Evolutionary conservation across 2,888 invertebrate genomes (phyloP), one percentile per base, ranked within the genome.

Genomic region (Pollenia angustigena): DNA sequence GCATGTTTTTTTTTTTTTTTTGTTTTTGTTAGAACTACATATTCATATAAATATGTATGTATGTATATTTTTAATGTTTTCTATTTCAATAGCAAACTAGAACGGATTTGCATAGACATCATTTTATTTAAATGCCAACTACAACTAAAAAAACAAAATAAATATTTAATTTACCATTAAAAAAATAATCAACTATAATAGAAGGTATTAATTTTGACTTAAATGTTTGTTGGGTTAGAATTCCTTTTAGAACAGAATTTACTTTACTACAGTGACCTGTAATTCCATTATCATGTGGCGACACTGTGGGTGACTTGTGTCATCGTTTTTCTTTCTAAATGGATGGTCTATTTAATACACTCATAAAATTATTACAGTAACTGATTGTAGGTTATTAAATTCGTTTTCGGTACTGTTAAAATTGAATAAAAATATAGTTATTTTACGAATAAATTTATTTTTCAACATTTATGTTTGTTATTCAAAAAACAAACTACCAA

Each of bases 21-120:
- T 50, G 23, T 18, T 18, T 18, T 18, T 50, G 23, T 44, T 12
- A 32, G 42, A 60, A 64, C 71, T 64, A 64, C 71, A 64, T 58
- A 62, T 11, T 76, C 4, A 18, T 11, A 64, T 50, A 11, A 32
- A n/a, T 54, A 52, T 18, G 18, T 18, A 18, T n/a, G n/a, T 1
- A 23, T 23, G 23, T 23, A 23, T 75, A 50, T 56, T 14, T 64
- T 50, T 23, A 62, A 54, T 71, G 18, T 60, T 78, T 60, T 75
- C 54, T 60, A 80, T 68, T 85, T 80, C 40, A 79, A 46, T 80
- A 68, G 46, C 52, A 79, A 80, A 85, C 74, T 85, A 56, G 79
- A 80, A 62, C 79, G 84, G 74, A 85, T 79, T 79, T 85, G 60
- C 74, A 80, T 54, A 68, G 12, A 72, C 72, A 56, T 46, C 2